A percentile compares a stretch with the other conserved stretches of the same genome.
phyloP scores from a whole-genome alignment of 2,797 vertebrate species.

The Eulemur mongoz region DNA sequence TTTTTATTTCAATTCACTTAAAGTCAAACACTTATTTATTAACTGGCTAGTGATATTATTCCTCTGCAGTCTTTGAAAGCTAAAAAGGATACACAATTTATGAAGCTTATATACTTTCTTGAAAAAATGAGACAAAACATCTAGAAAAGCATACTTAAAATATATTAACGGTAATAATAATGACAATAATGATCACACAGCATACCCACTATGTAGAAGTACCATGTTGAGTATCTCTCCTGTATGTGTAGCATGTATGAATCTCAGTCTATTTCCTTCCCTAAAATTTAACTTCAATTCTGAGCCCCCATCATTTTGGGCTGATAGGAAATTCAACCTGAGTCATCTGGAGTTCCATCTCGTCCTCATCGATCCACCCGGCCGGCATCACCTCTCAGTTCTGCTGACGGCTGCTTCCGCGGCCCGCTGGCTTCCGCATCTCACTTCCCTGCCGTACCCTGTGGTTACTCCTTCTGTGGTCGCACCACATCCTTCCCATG shows the following conservation, averaged over 20 bases:
- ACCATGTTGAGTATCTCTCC: background rate
- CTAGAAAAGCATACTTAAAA: background rate
- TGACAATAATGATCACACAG: no score
- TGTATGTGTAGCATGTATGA: background rate
- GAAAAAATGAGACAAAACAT: background rate
- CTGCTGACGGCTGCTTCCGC: background rate
- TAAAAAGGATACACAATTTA: background rate
- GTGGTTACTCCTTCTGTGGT: background rate
- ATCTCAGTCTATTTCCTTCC: background rate
- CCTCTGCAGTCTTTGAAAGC: background rate
- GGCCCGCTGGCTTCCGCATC: background rate
- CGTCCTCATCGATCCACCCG: background rate
- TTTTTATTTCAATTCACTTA: background rate
- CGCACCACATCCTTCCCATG: background rate
- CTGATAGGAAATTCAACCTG: background rate
- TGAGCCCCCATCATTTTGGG: background rate
- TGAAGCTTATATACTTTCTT: background rate
- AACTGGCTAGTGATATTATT: background rate
- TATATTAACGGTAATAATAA: no score
- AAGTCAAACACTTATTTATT: background rate
- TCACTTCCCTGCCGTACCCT: background rate
- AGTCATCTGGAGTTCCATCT: no score
- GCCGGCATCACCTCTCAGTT: fast-evolving
- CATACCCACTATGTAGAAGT: background rate
- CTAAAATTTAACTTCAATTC: background rate